Evolutionary conservation across 2,888 invertebrate genomes (phyloP).

Genomic region (Fragum fragum): DNA sequence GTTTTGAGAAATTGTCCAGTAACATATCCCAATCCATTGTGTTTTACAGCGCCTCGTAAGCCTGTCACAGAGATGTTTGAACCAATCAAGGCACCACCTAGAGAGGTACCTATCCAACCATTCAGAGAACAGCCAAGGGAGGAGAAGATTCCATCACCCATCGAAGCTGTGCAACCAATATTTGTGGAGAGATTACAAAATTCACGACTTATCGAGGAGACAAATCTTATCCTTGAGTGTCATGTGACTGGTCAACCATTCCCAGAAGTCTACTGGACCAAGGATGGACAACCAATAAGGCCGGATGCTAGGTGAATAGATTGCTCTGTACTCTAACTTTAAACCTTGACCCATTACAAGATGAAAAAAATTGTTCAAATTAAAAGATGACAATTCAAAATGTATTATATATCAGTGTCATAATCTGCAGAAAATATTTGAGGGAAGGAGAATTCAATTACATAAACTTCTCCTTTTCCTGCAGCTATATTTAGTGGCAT

Average conservation of each 20-base stretch:
- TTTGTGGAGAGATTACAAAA: conserved; percentile 81
- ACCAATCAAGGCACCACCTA: conserved; percentile 50
- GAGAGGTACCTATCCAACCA: conserved; percentile 34
- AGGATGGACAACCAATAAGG: conserved; percentile 81
- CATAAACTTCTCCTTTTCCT: no score
- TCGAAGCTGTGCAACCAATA: conserved; percentile 77
- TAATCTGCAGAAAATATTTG: no score
- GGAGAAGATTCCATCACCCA: conserved; percentile 71
- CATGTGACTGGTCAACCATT: conserved; percentile 84
- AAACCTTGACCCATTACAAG: no score
- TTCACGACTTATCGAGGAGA: conserved; percentile 85
- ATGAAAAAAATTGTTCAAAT: no score
- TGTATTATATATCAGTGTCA: no score
- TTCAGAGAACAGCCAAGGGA: conserved; percentile 48
- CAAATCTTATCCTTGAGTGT: conserved; percentile 85
- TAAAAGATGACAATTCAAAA: no score
- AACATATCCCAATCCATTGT: no score
- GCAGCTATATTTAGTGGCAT: no score
- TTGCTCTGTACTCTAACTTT: no score
- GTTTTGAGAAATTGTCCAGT: no score
- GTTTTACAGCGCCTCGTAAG: conserved; percentile 33
- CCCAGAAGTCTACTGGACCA: conserved; percentile 85
- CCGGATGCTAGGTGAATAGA: conserved; percentile 84
- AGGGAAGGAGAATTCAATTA: no score
- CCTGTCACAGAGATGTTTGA: conserved; percentile 56